phyloP scores from a whole-genome alignment of 2,797 vertebrate genomes.

The Acanthiza pusilla region DNA sequence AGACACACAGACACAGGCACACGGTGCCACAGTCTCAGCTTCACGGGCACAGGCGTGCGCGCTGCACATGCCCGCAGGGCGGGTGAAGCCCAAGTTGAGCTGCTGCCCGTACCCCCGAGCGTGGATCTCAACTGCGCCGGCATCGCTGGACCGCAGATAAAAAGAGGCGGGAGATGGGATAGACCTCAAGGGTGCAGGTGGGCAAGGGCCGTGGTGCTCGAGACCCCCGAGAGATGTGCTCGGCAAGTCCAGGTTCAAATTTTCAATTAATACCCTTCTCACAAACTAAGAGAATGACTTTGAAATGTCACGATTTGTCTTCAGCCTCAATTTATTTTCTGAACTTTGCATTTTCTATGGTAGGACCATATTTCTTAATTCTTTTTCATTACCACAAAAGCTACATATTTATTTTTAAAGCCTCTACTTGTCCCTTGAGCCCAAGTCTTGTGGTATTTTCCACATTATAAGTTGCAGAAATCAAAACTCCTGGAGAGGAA shows the following conservation, averaged over 20 bases:
- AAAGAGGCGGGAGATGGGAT: neutral
- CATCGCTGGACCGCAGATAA: too few relatives aligned
- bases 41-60: neutral
- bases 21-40: fast-evolving
- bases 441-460: neutral
- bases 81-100: neutral
- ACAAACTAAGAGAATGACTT: neutral
- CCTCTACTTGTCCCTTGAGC: neutral
- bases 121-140: fast-evolving
- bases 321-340: neutral
- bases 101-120: neutral
- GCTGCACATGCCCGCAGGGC: neutral
- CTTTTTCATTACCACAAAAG: neutral
- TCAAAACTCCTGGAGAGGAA: neutral
- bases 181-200: neutral
- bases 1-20: neutral
- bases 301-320: neutral
- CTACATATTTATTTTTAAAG: neutral
- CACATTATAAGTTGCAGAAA: neutral
- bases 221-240: neutral
- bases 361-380: neutral
- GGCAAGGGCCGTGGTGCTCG: neutral
- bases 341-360: neutral
- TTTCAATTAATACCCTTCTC: neutral
- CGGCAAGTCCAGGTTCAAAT: fast-evolving